Percentiles rank a stretch among this genome's conserved stretches.
These are phyloP conservation scores for Nemoura dubitans DNA, from an alignment of 2,888 invertebrate genomes.

Conservation along the genomic window DNA sequence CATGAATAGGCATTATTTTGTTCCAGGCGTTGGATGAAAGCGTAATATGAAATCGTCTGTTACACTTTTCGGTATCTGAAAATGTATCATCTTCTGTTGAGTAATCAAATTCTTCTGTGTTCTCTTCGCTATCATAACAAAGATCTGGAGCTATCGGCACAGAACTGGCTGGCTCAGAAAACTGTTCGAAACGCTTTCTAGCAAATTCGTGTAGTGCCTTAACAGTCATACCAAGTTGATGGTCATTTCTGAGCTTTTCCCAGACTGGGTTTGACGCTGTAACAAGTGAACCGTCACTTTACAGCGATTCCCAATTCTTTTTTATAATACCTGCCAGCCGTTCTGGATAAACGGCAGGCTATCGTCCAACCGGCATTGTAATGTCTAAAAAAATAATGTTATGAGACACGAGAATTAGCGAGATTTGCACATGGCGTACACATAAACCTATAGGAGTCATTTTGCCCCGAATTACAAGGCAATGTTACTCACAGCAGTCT, in stretches of 20 bases:
- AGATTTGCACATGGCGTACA: no score
- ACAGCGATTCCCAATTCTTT: no score
- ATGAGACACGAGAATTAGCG: no score
- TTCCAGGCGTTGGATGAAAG: constrained; percentile 8
- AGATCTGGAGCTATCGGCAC: background rate
- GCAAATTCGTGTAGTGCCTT: constrained; percentile 30
- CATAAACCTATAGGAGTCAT: no score
- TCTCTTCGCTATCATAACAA: constrained; percentile 9
- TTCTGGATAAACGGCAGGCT: no score
- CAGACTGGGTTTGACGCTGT: constrained; percentile 14
- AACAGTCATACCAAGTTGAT: constrained; percentile 4
- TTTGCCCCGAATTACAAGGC: no score
- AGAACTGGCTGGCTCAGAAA: background rate
- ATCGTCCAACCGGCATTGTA: no score
- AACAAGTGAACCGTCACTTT: no score
- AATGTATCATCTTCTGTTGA: constrained; percentile 1
- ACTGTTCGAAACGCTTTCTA: constrained; percentile 2
- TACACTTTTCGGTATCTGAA: background rate
- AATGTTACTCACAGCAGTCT: no score
- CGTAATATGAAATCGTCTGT: constrained; percentile 10
- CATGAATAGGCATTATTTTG: constrained; percentile 2
- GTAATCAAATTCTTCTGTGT: background rate
- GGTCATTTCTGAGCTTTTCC: background rate
- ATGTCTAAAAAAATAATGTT: no score
- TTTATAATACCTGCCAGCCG: no score